Conservation (phyloP, 1,140 invertebrate genomes). For the Octopus sinensis region DNA sequence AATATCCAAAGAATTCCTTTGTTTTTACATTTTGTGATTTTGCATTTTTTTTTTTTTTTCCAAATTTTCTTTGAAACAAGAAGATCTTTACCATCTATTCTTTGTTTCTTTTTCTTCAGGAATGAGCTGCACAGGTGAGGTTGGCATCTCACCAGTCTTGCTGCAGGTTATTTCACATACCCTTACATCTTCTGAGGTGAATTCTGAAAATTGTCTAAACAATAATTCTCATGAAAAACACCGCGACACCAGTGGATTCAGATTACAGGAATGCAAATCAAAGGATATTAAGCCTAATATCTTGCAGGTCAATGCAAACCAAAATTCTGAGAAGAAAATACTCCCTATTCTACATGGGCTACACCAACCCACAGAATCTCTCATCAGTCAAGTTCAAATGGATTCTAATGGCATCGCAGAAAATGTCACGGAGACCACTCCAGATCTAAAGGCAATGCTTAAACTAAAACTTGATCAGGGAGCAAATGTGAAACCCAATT, state of each 20-base stretch:
- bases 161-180: conserved; percentile 54
- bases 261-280: conserved; percentile 24
- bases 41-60: too few relatives aligned
- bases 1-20: too few relatives aligned
- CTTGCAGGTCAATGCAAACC: conserved; percentile 9
- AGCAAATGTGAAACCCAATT: conserved; percentile 2
- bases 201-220: neutral
- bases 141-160: conserved; percentile 54
- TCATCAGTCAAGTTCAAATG: conserved; percentile 17
- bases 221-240: conserved; percentile 12
- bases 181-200: conserved; percentile 34
- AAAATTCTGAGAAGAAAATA: conserved; percentile 14
- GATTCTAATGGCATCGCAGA: neutral
- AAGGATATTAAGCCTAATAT: conserved; percentile 16
- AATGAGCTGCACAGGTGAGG: conserved; percentile 41
- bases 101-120: conserved; percentile 28
- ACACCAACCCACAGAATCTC: conserved; percentile 34
- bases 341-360: conserved; percentile 32
- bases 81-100: neutral
- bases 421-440: neutral
- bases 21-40: too few relatives aligned
- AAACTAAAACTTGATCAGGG: conserved; percentile 9
- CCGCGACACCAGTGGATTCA: conserved; percentile 9
- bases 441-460: conserved; percentile 11
- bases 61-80: too few relatives aligned